A percentile compares a stretch with the other conserved stretches of the same genome.
These are phyloP conservation scores for Rhopalosiphum nymphaeae DNA, from an alignment of 2,888 invertebrate species.

Conservation along the genomic window DNA sequence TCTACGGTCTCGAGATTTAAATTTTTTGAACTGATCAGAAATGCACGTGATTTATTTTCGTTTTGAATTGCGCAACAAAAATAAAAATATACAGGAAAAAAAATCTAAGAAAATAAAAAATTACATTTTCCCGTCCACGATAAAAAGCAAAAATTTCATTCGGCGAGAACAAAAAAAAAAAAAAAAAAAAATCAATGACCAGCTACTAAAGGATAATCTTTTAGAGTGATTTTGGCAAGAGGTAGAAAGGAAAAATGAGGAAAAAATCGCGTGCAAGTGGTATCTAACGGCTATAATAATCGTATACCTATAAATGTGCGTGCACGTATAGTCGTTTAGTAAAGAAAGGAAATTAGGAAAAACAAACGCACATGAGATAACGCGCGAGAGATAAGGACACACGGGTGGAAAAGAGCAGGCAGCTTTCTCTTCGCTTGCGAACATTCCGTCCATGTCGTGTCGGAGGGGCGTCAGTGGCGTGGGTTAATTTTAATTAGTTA, in stretches of 20 bases:
- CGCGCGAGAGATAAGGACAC: not conserved
- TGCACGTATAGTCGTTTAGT: not conserved
- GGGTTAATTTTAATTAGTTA: constrained; percentile 43
- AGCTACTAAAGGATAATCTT: not conserved
- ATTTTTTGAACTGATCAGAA: not conserved
- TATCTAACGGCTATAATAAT: not conserved
- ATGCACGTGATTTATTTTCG: not conserved
- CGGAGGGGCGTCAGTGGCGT: not conserved
- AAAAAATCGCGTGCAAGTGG: not conserved
- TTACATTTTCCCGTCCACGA: not conserved
- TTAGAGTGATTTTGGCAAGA: not conserved
- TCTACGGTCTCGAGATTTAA: not conserved
- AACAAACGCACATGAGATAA: not conserved
- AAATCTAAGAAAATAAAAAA: not conserved
- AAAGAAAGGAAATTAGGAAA: not conserved
- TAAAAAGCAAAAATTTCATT: not conserved
- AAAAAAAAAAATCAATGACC: not conserved
- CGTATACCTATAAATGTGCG: not conserved
- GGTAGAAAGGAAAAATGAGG: not conserved
- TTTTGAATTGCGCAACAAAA: not conserved
- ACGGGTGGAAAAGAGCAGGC: not conserved
- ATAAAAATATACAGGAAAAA: not conserved
- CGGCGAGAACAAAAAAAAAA: not conserved
- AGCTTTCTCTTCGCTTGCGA: not conserved
- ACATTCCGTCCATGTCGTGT: not conserved